Conservation (phyloP, 2,797 vertebrate species). For the Manis crassicaudata region DNA sequence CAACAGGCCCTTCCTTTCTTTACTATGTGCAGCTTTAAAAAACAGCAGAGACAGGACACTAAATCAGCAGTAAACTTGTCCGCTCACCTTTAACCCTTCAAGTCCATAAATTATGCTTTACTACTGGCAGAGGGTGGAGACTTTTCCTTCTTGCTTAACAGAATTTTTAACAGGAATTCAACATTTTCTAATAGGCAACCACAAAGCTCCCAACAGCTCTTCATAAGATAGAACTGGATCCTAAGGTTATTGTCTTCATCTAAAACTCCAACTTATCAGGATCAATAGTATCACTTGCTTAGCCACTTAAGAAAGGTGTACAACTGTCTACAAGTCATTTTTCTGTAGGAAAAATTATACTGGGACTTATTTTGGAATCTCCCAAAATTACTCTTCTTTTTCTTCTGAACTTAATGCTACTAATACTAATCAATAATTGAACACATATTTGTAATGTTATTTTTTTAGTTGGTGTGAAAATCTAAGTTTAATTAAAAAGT, state of each 20-base stretch:
- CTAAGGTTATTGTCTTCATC: not conserved
- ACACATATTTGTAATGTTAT: not conserved
- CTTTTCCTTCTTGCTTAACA: not conserved
- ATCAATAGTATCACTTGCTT: not conserved
- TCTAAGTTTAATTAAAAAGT: not conserved
- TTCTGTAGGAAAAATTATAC: not conserved
- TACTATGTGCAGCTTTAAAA: not conserved
- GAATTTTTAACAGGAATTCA: constrained; percentile 29
- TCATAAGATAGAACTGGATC: not conserved
- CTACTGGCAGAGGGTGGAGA: not conserved
- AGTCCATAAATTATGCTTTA: constrained; percentile 43
- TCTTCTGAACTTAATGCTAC: not conserved
- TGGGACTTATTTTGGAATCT: not conserved
- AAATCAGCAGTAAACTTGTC: not conserved
- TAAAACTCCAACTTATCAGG: not conserved
- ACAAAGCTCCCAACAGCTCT: not conserved
- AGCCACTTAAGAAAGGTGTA: not conserved
- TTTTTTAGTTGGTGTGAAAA: not conserved
- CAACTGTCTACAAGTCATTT: not conserved
- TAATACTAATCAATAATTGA: not conserved
- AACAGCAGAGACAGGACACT: not conserved
- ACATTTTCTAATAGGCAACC: constrained; percentile 46
- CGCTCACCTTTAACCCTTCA: constrained; percentile 35
- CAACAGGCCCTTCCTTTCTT: not conserved
- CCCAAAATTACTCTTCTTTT: not conserved